Conservation (phyloP, 2,113 vertebrate genomes). For the Phyllostomus discolor region DNA sequence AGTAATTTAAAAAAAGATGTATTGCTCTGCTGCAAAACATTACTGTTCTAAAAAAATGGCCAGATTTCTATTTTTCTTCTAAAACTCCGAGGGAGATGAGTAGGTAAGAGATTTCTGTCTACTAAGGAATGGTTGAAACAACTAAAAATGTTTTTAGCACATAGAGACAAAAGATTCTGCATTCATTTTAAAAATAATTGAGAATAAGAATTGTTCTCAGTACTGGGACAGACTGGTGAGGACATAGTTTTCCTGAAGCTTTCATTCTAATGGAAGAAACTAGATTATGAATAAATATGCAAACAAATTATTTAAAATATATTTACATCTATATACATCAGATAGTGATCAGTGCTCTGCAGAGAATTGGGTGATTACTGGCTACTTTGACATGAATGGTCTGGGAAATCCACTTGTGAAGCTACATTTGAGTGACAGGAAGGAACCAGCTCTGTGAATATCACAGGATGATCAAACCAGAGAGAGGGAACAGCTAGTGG, state of each 20-base stretch:
- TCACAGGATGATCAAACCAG: not conserved
- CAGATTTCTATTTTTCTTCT: not conserved
- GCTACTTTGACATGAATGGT: not conserved
- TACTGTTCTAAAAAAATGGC: not conserved
- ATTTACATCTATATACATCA: not conserved
- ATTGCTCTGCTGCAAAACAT: not conserved
- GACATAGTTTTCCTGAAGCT: not conserved
- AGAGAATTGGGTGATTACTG: not conserved
- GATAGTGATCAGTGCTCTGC: not conserved
- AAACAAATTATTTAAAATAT: not conserved
- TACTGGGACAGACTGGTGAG: not conserved
- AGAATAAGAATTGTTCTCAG: not conserved
- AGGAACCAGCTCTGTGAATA: not conserved
- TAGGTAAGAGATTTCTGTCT: not conserved
- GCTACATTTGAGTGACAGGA: not conserved
- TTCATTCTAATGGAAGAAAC: not conserved
- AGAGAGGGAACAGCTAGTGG: not conserved
- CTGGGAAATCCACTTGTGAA: not conserved
- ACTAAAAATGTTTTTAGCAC: not conserved
- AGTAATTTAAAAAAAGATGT: too few relatives aligned
- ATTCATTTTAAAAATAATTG: not conserved
- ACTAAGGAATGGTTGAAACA: not conserved
- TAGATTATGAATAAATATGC: not conserved
- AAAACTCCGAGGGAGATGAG: not conserved
- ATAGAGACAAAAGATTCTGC: not conserved